These are phyloP conservation scores for Polydrusus cervinus DNA, from an alignment of 2,888 invertebrate genomes.

Conservation along the genomic window DNA sequence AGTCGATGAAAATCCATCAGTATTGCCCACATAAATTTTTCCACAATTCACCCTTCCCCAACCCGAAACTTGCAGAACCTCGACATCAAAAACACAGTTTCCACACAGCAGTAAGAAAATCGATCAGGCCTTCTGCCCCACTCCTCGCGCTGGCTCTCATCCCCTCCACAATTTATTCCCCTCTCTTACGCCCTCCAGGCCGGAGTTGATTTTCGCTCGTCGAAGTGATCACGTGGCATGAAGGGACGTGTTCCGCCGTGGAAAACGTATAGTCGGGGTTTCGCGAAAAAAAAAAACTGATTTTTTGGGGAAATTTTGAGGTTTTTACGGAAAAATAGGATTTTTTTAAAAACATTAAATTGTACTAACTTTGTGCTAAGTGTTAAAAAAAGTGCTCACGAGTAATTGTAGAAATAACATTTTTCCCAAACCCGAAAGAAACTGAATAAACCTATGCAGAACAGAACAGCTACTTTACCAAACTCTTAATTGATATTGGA, in stretches of 20 bases:
- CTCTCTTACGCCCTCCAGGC: constrained; percentile 46
- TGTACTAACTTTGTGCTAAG: not conserved
- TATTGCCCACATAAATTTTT: not conserved
- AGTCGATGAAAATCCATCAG: too few species aligned
- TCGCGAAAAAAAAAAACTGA: not conserved
- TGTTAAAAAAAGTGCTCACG: too few species aligned
- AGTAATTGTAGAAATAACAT: too few species aligned
- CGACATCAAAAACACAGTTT: constrained; percentile 44
- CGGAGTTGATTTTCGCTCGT: constrained; percentile 45
- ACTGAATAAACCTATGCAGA: too few species aligned
- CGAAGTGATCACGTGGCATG: constrained; percentile 31
- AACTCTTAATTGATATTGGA: too few species aligned
- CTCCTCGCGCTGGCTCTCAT: constrained; percentile 21
- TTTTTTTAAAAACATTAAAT: not conserved
- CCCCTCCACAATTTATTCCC: constrained; percentile 34
- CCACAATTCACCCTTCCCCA: constrained; percentile 20
- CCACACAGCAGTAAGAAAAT: constrained; percentile 48
- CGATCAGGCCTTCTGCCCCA: constrained; percentile 36
- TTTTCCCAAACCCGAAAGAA: too few species aligned
- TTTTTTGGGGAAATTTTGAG: not conserved
- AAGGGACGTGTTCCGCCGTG: constrained; percentile 2
- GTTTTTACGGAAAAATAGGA: too few species aligned
- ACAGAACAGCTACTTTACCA: too few species aligned
- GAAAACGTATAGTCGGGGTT: constrained; percentile 23
- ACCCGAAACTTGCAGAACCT: constrained; percentile 37